phyloP scores from a whole-genome alignment of 2,113 vertebrate genomes.

The Tachuris rubrigastra region DNA sequence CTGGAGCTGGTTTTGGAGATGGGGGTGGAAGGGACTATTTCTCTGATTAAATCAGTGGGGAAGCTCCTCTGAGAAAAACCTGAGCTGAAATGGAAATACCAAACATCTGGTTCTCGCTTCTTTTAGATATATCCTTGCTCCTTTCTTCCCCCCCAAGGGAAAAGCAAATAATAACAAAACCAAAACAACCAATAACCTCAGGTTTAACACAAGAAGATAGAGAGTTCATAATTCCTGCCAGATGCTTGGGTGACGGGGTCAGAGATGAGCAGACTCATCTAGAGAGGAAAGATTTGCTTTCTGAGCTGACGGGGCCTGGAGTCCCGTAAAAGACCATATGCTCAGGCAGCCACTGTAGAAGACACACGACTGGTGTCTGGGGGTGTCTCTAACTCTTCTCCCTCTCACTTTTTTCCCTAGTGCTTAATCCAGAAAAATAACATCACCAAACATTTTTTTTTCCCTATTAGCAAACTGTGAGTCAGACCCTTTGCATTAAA shows the following conservation, averaged over 20 bases:
- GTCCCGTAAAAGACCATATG: not conserved
- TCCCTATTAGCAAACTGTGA: not conserved
- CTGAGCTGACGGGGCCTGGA: not conserved
- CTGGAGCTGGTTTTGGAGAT: not conserved
- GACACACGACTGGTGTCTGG: not conserved
- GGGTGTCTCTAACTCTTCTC: not conserved
- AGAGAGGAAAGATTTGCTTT: not conserved
- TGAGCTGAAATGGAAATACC: not conserved
- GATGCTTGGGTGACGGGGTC: not conserved
- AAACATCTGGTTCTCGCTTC: not conserved
- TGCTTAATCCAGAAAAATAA: not conserved
- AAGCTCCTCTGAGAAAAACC: not conserved
- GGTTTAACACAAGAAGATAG: not conserved
- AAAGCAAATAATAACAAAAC: conserved; percentile 6
- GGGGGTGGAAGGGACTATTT: not conserved
- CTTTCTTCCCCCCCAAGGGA: not conserved
- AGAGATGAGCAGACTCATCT: not conserved
- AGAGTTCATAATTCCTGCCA: conserved; percentile 44
- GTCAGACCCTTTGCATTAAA: not conserved
- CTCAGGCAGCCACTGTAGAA: not conserved
- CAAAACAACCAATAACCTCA: conserved; percentile 2
- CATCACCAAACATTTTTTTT: not conserved
- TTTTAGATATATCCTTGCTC: not conserved
- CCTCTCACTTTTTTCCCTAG: not conserved
- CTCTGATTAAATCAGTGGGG: not conserved